Evolutionary conservation across 2,888 invertebrate genomes (phyloP).

Genomic region (Leptinotarsa tumamoca): DNA sequence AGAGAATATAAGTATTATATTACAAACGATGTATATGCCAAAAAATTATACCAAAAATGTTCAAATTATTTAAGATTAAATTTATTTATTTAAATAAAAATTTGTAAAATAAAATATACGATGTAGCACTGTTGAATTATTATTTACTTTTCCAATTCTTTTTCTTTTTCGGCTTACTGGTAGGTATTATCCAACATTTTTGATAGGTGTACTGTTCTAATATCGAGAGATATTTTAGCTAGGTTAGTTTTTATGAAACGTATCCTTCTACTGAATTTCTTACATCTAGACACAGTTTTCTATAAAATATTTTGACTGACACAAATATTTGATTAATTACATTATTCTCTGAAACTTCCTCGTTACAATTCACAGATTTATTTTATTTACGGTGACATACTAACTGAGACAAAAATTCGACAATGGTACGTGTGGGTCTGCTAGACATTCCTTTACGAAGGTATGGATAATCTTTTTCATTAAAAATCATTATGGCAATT

Average conservation of each 20-base stretch:
- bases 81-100: slow-evolving; percentile 12
- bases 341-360: neutral
- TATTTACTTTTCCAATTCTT: neutral
- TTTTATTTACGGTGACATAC: slow-evolving; percentile 66
- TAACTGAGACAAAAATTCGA: slow-evolving; percentile 76
- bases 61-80: slow-evolving; percentile 16
- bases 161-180: no score
- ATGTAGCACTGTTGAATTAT: neutral
- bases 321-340: no score
- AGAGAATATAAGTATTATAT: slow-evolving; percentile 32
- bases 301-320: no score
- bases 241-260: no score
- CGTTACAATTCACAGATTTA: slow-evolving; percentile 41
- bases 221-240: no score
- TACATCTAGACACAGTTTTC: no score
- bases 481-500: slow-evolving; percentile 81
- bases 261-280: no score
- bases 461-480: slow-evolving; percentile 73
- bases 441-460: slow-evolving; percentile 78
- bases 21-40: slow-evolving; percentile 28
- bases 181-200: no score
- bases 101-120: slow-evolving; percentile 11
- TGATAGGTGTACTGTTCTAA: no score
- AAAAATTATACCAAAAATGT: slow-evolving; percentile 28
- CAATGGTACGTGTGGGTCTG: slow-evolving; percentile 82